These are phyloP conservation scores for Ictidomys tridecemlineatus DNA, from an alignment of 2,113 vertebrate genomes.

Conservation along the genomic window DNA sequence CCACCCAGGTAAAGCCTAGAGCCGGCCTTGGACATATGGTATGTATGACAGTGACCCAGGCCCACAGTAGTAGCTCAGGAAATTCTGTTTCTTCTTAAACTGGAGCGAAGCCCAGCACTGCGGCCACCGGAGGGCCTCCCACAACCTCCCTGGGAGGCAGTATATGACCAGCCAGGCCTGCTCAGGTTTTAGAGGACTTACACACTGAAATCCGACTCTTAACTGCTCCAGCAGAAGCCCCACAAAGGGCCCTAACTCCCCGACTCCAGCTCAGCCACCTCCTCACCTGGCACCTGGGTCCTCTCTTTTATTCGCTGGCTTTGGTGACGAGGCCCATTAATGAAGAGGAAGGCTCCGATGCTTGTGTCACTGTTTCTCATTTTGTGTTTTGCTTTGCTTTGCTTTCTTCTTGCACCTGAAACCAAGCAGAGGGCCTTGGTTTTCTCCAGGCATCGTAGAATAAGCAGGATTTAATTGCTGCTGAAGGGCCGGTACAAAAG, in stretches of 20 bases:
- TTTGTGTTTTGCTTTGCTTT: constrained; percentile 50
- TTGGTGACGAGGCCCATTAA: constrained; percentile 79
- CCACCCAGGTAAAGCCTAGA: neutral
- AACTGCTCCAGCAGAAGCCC: neutral
- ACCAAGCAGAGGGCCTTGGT: constrained; percentile 80
- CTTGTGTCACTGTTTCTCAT: constrained; percentile 60
- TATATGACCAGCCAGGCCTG: neutral
- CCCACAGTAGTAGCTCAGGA: neutral
- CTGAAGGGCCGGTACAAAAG: constrained; percentile 87
- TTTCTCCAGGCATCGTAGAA: constrained; percentile 76
- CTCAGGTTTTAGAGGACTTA: neutral
- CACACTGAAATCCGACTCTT: neutral
- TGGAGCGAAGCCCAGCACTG: neutral
- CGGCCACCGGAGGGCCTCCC: neutral
- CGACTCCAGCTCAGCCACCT: constrained; percentile 58
- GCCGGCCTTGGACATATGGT: neutral
- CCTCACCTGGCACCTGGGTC: constrained; percentile 36
- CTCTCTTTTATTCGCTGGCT: constrained; percentile 80
- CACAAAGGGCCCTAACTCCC: constrained; percentile 60
- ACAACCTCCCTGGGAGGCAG: neutral
- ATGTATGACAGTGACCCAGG: neutral
- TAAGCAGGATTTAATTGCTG: constrained; percentile 87
- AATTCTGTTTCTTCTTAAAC: neutral
- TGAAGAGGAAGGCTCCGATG: constrained; percentile 77
- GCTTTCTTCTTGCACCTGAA: constrained; percentile 81